Conservation (phyloP, 2,888 invertebrate species). For the Eristalis tenax region DNA sequence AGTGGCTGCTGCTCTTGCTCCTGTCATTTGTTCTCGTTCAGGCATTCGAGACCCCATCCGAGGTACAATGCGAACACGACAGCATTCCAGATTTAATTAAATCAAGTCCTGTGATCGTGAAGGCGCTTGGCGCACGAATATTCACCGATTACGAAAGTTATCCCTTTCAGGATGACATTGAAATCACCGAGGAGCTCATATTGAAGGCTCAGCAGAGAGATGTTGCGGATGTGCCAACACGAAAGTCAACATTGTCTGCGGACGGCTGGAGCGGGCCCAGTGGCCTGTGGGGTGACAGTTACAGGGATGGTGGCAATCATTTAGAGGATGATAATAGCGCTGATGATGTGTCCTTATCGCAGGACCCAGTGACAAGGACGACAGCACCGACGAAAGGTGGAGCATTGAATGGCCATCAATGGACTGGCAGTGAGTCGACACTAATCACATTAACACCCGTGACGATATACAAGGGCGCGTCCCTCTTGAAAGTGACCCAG, state of each 20-base stretch:
- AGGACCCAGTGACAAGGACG: conserved; percentile 45
- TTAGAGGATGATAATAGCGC: conserved; percentile 61
- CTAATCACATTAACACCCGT: conserved; percentile 81
- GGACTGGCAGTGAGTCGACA: conserved; percentile 74
- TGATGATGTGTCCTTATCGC: conserved; percentile 62
- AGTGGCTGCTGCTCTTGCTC: conserved; percentile 65
- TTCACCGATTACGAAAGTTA: conserved; percentile 77
- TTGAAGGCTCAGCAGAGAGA: conserved; percentile 55
- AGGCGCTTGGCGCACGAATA: conserved; percentile 79
- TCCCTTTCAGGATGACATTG: conserved; percentile 68
- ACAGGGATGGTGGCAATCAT: conserved; percentile 29
- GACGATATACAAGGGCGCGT: conserved; percentile 81
- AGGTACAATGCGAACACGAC: conserved; percentile 77
- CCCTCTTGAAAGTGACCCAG: conserved; percentile 78
- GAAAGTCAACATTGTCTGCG: conserved; percentile 47
- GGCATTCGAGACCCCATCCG: conserved; percentile 59
- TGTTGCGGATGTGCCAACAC: conserved; percentile 41
- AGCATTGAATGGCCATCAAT: conserved; percentile 44
- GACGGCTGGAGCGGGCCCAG: conserved; percentile 17
- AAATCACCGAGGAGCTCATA: conserved; percentile 65
- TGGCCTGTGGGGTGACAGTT: neutral
- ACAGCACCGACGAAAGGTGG: conserved; percentile 21
- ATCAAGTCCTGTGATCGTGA: conserved; percentile 80
- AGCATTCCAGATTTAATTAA: conserved; percentile 80
- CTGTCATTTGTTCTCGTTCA: conserved; percentile 68